Base-by-base conservation (phyloP, 2,113 vertebrate genomes). In the Smithornis capensis region DNA sequence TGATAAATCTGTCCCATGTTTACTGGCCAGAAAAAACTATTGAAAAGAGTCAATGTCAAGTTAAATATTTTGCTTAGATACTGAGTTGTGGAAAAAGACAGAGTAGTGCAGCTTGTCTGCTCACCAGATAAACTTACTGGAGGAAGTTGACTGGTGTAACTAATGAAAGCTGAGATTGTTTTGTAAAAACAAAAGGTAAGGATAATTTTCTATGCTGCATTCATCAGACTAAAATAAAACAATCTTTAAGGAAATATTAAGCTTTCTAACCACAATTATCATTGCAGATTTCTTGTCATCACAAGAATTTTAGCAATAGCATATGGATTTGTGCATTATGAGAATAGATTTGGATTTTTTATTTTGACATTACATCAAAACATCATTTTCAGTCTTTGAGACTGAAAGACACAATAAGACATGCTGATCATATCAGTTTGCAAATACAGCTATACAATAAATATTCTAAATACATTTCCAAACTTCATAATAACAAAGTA, bases 1-100 rank as follows among this genome's bases (percentile, higher is more conserved):
- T 79, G 81, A 92, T 95, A 95, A 94, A 96, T 94, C 91, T 94
- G 93, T 92, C 87, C 80, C 44, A 71, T 3, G 7, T 53, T 84
- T 89, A 81, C 29, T n/a, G n/a, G n/a, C n/a, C n/a, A n/a, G n/a
- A n/a, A n/a, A n/a, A n/a, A n/a, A n/a, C n/a, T n/a, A n/a, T n/a
- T n/a, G n/a, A n/a, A n/a, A n/a, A n/a, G n/a, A n/a, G n/a, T n/a
- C n/a, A n/a, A n/a, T n/a, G n/a, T n/a, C n/a, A n/a, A n/a, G n/a
- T n/a, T n/a, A n/a, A n/a, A n/a, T n/a, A n/a, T n/a, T n/a, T n/a
- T n/a, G n/a, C n/a, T n/a, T n/a, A n/a, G n/a, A n/a, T n/a, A n/a
- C n/a, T n/a, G n/a, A n/a, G n/a, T n/a, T n/a, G n/a, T n/a, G n/a
- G n/a, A n/a, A n/a, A n/a, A n/a, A n/a, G n/a, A n/a, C n/a, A n/a